Percentiles rank a stretch among this genome's conserved stretches.
These are phyloP conservation scores for Echinarachnius parma DNA, from an alignment of 53 echinoderm and acorn worm genomes.

Conservation along the genomic window DNA sequence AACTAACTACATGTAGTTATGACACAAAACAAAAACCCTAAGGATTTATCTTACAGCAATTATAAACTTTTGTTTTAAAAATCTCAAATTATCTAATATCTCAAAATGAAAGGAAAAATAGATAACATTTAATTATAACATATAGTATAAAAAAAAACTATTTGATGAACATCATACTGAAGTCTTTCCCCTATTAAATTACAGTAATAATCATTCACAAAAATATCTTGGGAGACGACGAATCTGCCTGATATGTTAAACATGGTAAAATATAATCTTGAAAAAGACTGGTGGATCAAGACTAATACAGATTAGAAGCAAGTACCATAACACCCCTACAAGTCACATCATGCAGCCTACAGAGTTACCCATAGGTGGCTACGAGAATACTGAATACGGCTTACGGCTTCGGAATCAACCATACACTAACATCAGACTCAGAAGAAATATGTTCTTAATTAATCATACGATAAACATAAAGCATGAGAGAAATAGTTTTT, in stretches of 20 bases:
- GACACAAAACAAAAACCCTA: conserved; percentile 19
- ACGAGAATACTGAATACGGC: conserved; percentile 40
- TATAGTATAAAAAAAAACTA: too few species aligned
- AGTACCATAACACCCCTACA: too few species aligned
- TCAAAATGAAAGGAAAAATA: conserved; percentile 14
- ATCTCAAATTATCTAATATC: background rate
- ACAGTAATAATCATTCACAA: conserved; percentile 4
- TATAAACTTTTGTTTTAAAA: background rate
- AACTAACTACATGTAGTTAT: conserved; percentile 43
- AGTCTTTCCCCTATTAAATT: background rate
- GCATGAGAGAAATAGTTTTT: too few species aligned
- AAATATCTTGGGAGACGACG: conserved; percentile 11
- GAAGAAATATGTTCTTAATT: too few species aligned
- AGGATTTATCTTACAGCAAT: conserved; percentile 19
- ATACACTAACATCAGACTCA: background rate
- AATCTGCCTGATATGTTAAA: conserved; percentile 9
- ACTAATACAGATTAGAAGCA: background rate
- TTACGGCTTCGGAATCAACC: conserved; percentile 35
- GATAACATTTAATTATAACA: background rate
- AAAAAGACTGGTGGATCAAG: background rate
- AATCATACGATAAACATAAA: too few species aligned
- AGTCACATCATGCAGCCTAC: too few species aligned
- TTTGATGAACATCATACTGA: background rate
- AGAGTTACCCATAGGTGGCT: too few species aligned
- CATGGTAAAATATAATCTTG: too few species aligned